A percentile compares a stretch with the other conserved stretches of the same genome.
Conservation (phyloP, 2,797 vertebrate species). For the Tauraco hartlaubi region DNA sequence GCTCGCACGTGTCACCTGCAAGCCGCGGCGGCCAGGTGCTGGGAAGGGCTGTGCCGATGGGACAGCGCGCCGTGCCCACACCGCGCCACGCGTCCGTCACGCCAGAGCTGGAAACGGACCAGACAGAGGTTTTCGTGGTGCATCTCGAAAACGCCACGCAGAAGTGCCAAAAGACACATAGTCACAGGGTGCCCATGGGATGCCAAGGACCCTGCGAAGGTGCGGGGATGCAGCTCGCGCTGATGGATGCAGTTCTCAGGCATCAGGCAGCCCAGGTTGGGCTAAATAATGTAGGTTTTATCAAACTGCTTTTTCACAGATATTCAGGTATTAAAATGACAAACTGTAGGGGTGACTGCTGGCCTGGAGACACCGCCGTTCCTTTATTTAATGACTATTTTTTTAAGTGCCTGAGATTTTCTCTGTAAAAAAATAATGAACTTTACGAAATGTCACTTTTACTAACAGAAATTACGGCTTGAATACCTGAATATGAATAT, state of each 20-base stretch:
- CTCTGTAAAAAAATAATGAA: slow-evolving; percentile 81
- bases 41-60: not conserved
- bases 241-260: slow-evolving; percentile 31
- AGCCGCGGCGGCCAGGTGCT: rapidly evolving
- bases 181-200: not conserved
- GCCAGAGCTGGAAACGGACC: slow-evolving; percentile 37
- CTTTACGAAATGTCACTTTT: slow-evolving; percentile 85
- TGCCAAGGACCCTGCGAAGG: not conserved
- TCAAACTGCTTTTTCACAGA: slow-evolving; percentile 58
- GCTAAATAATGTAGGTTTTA: slow-evolving; percentile 62
- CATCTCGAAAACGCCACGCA: slow-evolving; percentile 64
- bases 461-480: slow-evolving; percentile 82
- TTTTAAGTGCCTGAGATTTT: slow-evolving; percentile 72
- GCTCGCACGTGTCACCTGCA: not conserved
- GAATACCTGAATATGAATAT: slow-evolving; percentile 78
- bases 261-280: slow-evolving; percentile 4
- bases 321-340: slow-evolving; percentile 69
- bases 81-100: not conserved
- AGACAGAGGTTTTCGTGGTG: slow-evolving; percentile 33
- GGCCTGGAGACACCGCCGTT: slow-evolving; percentile 63
- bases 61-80: not conserved
- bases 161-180: not conserved
- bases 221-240: not conserved
- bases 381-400: slow-evolving; percentile 73
- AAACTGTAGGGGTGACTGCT: slow-evolving; percentile 59